Evolutionary conservation across 1,140 invertebrate species (phyloP).

Genomic region (Probaryconus sp.): DNA sequence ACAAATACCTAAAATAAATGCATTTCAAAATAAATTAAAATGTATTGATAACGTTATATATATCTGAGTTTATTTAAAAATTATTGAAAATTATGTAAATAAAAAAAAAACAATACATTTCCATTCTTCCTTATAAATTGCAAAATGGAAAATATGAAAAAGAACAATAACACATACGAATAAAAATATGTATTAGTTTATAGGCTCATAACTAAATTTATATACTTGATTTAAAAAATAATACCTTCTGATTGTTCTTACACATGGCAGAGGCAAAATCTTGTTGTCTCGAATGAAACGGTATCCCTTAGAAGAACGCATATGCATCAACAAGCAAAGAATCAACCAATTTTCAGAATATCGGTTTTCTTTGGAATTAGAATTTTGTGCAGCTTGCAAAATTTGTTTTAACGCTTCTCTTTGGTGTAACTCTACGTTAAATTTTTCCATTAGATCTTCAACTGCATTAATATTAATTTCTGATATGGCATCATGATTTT

Average conservation of each 20-base stretch:
- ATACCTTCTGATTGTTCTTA: slow-evolving; percentile 51
- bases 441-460: slow-evolving; percentile 12
- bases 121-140: too few relatives aligned
- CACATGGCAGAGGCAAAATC: slow-evolving; percentile 47
- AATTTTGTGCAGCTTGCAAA: slow-evolving; percentile 16
- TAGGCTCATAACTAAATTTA: too few relatives aligned
- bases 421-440: slow-evolving; percentile 9
- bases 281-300: slow-evolving; percentile 25
- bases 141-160: too few relatives aligned
- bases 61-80: too few relatives aligned
- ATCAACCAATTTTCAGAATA: slow-evolving; percentile 57
- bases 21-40: too few relatives aligned
- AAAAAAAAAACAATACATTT: too few relatives aligned
- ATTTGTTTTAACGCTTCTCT: slow-evolving; percentile 17
- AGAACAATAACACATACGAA: too few relatives aligned
- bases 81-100: too few relatives aligned
- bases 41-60: too few relatives aligned
- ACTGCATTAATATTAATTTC: not conserved
- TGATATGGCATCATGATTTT: too few relatives aligned
- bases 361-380: slow-evolving; percentile 20
- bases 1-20: slow-evolving; percentile 24
- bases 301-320: slow-evolving; percentile 45
- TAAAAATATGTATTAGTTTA: too few relatives aligned
- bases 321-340: slow-evolving; percentile 46
- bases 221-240: too few relatives aligned